Percentiles rank a stretch among this genome's conserved stretches.
Conservation (phyloP, 2,113 vertebrate genomes). For the Trochalopteron elliotii region DNA sequence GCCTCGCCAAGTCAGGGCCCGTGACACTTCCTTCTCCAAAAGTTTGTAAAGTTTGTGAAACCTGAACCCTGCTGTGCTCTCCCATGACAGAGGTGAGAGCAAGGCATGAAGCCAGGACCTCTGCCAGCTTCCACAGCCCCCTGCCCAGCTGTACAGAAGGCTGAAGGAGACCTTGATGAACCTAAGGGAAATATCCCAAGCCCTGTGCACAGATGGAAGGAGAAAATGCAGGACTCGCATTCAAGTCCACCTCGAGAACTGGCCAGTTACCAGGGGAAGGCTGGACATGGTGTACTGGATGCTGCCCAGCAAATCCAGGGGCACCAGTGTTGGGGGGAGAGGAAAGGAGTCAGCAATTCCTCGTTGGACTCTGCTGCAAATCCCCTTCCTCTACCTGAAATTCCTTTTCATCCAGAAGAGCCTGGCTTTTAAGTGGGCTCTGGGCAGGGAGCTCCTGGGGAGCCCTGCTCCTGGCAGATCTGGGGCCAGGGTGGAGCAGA, state of each 20-base stretch:
- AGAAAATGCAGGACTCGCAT: not conserved
- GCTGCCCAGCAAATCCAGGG: conserved; percentile 63
- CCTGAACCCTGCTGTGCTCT: not conserved
- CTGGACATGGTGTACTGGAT: conserved; percentile 61
- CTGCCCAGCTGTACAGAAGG: fast-evolving
- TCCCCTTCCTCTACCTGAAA: fast-evolving
- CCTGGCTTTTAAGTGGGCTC: not conserved
- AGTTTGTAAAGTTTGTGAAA: not conserved
- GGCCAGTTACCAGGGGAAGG: conserved; percentile 51
- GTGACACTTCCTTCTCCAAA: not conserved
- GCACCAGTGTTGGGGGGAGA: conserved; percentile 56
- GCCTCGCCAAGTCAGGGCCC: not conserved
- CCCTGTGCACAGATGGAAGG: fast-evolving
- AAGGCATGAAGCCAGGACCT: not conserved
- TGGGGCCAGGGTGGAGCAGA: not conserved
- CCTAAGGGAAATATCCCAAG: not conserved
- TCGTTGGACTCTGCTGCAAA: fast-evolving
- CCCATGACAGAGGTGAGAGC: not conserved
- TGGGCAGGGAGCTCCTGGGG: not conserved
- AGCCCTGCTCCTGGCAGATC: not conserved
- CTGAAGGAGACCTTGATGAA: not conserved
- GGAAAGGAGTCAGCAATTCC: fast-evolving
- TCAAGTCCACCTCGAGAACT: conserved; percentile 63
- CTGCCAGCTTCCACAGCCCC: not conserved
- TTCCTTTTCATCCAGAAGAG: not conserved